Conservation (phyloP, 2,113 vertebrate species). For the Corythornis madagascariensis region DNA sequence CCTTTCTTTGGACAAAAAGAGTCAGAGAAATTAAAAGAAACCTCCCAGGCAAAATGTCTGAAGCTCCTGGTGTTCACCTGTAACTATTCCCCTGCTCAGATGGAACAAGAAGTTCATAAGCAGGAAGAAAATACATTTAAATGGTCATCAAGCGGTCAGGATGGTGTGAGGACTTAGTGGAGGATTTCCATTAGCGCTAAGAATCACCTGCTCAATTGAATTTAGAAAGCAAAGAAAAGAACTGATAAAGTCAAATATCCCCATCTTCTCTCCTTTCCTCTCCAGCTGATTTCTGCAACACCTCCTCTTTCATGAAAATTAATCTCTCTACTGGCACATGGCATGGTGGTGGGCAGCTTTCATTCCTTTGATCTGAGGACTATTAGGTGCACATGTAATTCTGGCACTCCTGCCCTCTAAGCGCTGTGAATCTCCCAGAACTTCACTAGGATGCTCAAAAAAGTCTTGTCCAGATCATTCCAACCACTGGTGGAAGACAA, state of each 20-base stretch:
- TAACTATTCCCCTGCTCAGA: not conserved
- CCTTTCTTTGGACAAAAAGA: not conserved
- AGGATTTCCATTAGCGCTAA: not conserved
- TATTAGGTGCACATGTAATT: not conserved
- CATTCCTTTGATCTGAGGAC: not conserved
- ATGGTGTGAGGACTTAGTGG: not conserved
- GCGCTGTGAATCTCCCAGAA: not conserved
- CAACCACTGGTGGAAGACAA: not conserved
- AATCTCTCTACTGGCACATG: not conserved
- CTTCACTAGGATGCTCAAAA: not conserved
- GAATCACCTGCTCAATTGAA: not conserved
- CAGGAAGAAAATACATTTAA: not conserved
- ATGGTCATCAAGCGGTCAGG: not conserved
- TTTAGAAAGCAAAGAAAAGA: not conserved
- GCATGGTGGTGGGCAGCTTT: not conserved
- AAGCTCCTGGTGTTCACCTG: not conserved
- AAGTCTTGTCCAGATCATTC: not conserved
- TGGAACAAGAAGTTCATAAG: not conserved
- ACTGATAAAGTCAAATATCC: not conserved
- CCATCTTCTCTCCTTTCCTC: not conserved
- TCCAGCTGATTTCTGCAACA: not conserved
- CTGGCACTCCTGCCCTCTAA: not conserved
- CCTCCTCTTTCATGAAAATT: not conserved
- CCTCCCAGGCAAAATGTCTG: not conserved
- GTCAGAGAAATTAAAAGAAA: not conserved